These are phyloP conservation scores for Acanthornis magna DNA, from an alignment of 2,797 vertebrate species.

Conservation along the genomic window DNA sequence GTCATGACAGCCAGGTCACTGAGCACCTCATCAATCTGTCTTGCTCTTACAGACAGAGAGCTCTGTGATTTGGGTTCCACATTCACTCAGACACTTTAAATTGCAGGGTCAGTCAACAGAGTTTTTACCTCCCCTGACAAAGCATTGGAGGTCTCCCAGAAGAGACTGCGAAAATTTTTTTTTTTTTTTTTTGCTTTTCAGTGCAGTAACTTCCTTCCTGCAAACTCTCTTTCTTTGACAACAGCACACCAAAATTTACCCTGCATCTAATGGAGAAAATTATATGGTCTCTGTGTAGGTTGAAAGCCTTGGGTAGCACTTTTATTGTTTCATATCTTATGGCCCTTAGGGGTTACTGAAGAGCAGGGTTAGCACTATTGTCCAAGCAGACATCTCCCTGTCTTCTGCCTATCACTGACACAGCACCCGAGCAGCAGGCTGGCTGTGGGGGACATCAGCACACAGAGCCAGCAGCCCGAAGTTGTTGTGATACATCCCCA, in stretches of 20 bases:
- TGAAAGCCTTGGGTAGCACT: not conserved
- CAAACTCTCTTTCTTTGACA: not conserved
- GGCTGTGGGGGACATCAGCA: not conserved
- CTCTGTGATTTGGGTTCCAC: not conserved
- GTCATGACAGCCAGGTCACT: not conserved
- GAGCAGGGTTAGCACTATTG: not conserved
- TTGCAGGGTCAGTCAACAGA: not conserved
- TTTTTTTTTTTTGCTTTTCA: not conserved
- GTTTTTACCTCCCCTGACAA: conserved; percentile 4
- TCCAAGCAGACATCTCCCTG: no score
- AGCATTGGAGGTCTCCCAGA: not conserved
- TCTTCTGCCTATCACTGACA: not conserved
- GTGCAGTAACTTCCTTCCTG: not conserved
- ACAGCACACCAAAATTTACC: not conserved
- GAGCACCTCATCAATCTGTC: conserved; percentile 26
- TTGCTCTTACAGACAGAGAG: not conserved
- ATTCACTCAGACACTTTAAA: not conserved
- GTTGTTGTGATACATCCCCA: not conserved
- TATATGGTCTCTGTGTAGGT: rapidly evolving
- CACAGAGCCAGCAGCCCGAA: not conserved
- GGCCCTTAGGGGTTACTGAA: not conserved
- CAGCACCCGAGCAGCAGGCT: rapidly evolving
- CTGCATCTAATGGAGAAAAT: not conserved
- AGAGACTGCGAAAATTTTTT: not conserved
- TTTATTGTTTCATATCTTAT: not conserved